A percentile compares a stretch with the other conserved stretches of the same genome.
Conservation (phyloP, 2,888 invertebrate genomes). For the Sabellastarte sp. region DNA sequence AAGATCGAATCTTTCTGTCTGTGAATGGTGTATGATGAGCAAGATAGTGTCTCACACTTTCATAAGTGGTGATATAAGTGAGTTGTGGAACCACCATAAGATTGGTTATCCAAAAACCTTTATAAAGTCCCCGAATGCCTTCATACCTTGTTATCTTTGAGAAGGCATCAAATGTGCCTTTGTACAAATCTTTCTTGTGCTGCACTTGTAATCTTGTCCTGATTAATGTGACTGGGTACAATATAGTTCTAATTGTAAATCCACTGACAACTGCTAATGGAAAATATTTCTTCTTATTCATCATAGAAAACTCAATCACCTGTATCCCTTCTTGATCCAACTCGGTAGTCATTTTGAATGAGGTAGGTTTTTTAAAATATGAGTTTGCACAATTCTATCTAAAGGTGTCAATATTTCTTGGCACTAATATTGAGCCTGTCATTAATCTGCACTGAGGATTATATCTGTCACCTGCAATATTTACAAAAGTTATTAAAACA, state of each 20-base stretch:
- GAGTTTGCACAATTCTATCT: too few species aligned
- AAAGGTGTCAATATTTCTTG: too few species aligned
- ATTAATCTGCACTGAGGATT: too few species aligned
- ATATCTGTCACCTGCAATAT: too few species aligned
- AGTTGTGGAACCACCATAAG: slow-evolving; percentile 66
- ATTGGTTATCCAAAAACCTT: slow-evolving; percentile 93
- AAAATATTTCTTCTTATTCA: slow-evolving; percentile 92
- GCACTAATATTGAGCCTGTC: too few species aligned
- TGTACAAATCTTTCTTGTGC: slow-evolving; percentile 67
- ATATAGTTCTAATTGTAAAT: slow-evolving; percentile 72
- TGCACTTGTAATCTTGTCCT: slow-evolving; percentile 84
- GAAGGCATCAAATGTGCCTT: slow-evolving; percentile 2
- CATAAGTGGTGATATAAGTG: slow-evolving; percentile 87
- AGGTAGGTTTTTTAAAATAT: too few species aligned
- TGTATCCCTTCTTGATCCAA: too few species aligned
- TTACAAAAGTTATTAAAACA: too few species aligned
- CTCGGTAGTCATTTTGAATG: too few species aligned
- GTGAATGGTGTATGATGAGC: slow-evolving; percentile 64
- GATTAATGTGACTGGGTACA: slow-evolving; percentile 90
- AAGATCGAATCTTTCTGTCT: slow-evolving; percentile 63
- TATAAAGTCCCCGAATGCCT: slow-evolving; percentile 83
- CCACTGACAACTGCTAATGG: slow-evolving; percentile 88
- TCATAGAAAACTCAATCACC: slow-evolving; percentile 96
- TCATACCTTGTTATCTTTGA: slow-evolving; percentile 79
- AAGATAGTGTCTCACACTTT: slow-evolving; percentile 81